Percentiles rank a stretch among this genome's conserved stretches.
phyloP scores from a whole-genome alignment of 2,888 invertebrate species.

The Ormyrus nitidulus region DNA sequence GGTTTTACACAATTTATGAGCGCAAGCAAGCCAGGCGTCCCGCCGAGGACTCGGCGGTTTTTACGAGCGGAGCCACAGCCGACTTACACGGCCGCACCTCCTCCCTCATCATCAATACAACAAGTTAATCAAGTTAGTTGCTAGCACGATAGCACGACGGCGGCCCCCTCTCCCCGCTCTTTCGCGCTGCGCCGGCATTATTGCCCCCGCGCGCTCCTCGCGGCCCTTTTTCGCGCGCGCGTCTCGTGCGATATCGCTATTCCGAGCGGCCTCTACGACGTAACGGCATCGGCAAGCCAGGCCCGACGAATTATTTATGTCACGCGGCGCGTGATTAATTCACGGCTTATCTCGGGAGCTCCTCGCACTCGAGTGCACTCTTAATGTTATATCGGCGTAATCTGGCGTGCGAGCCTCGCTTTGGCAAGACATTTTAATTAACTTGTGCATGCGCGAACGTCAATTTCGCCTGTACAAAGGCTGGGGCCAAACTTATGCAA shows the following conservation, averaged over 20 bases:
- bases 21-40: neutral
- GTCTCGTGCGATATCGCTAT: constrained; percentile 11
- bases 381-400: neutral
- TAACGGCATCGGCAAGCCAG: neutral
- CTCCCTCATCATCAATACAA: constrained; percentile 63
- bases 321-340: constrained; percentile 43
- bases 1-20: constrained; percentile 36
- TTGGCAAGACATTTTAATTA: constrained; percentile 37
- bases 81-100: neutral
- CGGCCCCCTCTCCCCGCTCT: neutral
- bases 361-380: neutral
- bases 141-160: neutral
- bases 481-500: constrained; percentile 5
- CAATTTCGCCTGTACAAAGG: neutral
- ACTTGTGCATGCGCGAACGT: neutral
- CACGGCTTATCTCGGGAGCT: constrained; percentile 25
- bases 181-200: too few species aligned
- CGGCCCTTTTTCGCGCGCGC: neutral
- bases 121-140: constrained; percentile 64
- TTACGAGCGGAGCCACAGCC: constrained; percentile 48
- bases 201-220: neutral
- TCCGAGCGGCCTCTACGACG: neutral
- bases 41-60: constrained; percentile 56
- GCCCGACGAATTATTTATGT: constrained; percentile 44
- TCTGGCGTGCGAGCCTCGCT: neutral